A percentile compares a stretch with the other conserved stretches of the same genome.
Conservation (phyloP, 2,797 vertebrate species). For the Notoglanidium macrostoma region DNA sequence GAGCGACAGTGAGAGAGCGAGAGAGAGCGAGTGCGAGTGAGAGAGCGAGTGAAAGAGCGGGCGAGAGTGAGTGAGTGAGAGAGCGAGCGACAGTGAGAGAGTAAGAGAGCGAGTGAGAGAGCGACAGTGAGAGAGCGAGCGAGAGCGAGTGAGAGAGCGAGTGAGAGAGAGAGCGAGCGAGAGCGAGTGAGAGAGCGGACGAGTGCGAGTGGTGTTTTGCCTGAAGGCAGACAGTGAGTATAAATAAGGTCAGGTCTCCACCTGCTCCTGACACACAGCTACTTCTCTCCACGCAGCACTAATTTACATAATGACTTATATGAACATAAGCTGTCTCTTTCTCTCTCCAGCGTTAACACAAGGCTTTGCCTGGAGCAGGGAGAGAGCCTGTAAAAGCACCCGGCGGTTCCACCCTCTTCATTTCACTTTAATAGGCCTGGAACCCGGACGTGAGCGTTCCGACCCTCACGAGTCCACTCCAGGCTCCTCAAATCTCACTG, state of each 20-base stretch:
- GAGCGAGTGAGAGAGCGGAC: not conserved
- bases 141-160: not conserved
- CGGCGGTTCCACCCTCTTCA: not conserved
- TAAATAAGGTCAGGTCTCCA: constrained; percentile 41
- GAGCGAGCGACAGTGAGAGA: not conserved
- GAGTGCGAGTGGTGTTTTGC: constrained; percentile 14
- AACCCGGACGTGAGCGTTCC: not conserved
- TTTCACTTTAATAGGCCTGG: not conserved
- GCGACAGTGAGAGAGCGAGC: not conserved
- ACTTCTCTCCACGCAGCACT: not conserved
- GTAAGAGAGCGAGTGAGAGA: no score
- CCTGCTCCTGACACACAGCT: constrained; percentile 40
- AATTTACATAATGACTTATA: constrained; percentile 12
- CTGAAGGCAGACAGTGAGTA: constrained; percentile 36
- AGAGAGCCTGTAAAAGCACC: not conserved
- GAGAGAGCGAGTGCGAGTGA: no score
- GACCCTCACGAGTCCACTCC: not conserved
- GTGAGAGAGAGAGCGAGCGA: not conserved
- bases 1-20: no score
- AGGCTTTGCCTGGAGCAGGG: not conserved
- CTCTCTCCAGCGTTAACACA: not conserved
- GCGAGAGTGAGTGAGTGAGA: no score
- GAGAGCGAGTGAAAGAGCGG: no score
- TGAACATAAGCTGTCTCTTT: not conserved
- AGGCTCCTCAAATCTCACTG: not conserved